Conservation (phyloP, 2,888 invertebrate genomes). For the Trachelus stipa region DNA sequence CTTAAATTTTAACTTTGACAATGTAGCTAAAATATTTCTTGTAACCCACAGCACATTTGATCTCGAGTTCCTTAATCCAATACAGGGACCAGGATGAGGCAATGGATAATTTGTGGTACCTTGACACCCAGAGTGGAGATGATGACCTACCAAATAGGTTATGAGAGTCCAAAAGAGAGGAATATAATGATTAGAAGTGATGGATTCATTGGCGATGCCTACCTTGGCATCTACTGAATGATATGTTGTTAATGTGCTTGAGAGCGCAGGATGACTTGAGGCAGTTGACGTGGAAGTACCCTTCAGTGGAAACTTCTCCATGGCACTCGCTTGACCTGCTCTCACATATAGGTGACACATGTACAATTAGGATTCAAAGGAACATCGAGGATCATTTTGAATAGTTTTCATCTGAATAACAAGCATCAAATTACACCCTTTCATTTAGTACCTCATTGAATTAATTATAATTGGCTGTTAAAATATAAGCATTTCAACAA, state of each 20-base stretch:
- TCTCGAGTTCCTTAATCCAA: background rate
- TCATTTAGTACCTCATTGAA: background rate
- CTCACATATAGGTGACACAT: slow-evolving; percentile 8
- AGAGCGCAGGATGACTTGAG: slow-evolving; percentile 52
- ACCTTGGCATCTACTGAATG: slow-evolving; percentile 64
- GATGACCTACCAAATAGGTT: background rate
- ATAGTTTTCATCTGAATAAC: background rate
- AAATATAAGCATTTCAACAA: background rate
- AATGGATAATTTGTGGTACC: background rate
- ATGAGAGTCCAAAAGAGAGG: background rate
- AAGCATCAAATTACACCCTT: background rate
- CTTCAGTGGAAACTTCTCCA: slow-evolving; percentile 81
- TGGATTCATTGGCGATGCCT: slow-evolving; percentile 38
- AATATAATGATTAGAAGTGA: background rate
- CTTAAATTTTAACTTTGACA: background rate
- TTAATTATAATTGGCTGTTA: background rate
- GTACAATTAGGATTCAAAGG: background rate
- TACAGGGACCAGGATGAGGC: background rate
- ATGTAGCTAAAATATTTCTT: background rate
- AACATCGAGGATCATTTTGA: background rate
- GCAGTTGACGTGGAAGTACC: slow-evolving; percentile 62
- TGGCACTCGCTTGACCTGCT: slow-evolving; percentile 64
- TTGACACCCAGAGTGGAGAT: background rate
- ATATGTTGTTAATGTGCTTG: slow-evolving; percentile 58
- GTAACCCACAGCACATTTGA: background rate